A percentile compares a stretch with the other conserved stretches of the same genome.
phyloP scores from a whole-genome alignment of 2,797 vertebrate genomes.

The Peromyscus aztecus region DNA sequence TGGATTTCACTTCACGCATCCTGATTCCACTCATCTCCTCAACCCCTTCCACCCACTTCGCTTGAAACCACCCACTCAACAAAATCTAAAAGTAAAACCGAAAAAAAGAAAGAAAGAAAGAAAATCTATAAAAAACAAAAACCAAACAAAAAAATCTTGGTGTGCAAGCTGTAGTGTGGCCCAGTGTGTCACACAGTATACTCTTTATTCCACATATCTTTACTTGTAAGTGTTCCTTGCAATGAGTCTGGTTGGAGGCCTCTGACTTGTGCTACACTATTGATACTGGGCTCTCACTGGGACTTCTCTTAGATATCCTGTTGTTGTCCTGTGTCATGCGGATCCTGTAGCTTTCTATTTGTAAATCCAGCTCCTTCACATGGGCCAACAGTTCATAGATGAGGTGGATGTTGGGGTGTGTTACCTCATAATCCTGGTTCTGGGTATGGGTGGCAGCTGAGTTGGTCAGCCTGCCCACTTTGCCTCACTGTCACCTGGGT shows the following conservation, averaged over 20 bases:
- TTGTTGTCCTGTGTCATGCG: neutral
- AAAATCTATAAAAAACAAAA: neutral
- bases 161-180: neutral
- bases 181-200: neutral
- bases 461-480: neutral
- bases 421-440: neutral
- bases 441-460: neutral
- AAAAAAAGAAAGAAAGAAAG: no score
- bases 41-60: neutral
- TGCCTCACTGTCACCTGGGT: neutral
- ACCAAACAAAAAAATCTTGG: neutral
- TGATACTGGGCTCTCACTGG: neutral
- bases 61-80: neutral
- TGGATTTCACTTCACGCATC: neutral
- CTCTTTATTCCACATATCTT: neutral
- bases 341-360: neutral
- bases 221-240: neutral
- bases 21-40: neutral
- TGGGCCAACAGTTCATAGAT: neutral
- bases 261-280: neutral
- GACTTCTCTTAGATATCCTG: neutral
- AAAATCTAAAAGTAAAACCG: neutral
- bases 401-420: neutral
- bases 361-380: neutral
- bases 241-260: neutral